Evolutionary conservation across 1,140 invertebrate species (phyloP), one percentile per base, ranked within the genome.

Genomic region (Cataglyphis hispanica): DNA sequence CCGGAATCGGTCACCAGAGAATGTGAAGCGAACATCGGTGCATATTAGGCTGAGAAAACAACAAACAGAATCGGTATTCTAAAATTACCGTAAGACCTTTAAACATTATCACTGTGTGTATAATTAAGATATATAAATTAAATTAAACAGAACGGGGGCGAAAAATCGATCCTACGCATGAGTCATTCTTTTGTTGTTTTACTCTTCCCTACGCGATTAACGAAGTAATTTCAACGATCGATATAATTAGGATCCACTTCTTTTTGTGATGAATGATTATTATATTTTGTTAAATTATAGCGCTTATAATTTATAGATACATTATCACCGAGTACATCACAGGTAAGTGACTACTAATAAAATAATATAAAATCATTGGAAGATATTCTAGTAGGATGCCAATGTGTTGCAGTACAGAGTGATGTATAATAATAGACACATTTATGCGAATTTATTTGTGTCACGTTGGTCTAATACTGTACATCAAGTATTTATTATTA

Each of bases 401-500:
- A 37, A 16, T 19, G 10, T 60, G 34, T 19, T 77, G 37, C 1
- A 56, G 40, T 58, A 22, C 6, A 16, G 58, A 37, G 16, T 72
- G 60, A 31, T 46, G 13, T 46, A 11, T 11, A 43, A 11, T 43
- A 60, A 56, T 50, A 50, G 13, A 50, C 16, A 74, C n/a, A 83
- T 74, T 74, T 72, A 93, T 72, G 93, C 89, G 92, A 94, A 93
- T 93, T 92, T 91, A 91, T 94, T 94, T 91, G 90, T 93, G 90
- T 92, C 85, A 91, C 88, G 86, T 91, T 43, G 86, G 87, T 93
- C 93, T 93, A 95, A 95, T 95, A 95, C 94, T 95, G 94, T 94
- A 95, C 93, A 94, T 88, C 64, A 40, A 83, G 76, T 88, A 8
- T 89, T 67, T 31, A 40, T 10, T 40, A 78, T 76, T 50, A 50